Base-by-base conservation (phyloP, 2,113 vertebrate genomes). In the Albula goreensis region DNA sequence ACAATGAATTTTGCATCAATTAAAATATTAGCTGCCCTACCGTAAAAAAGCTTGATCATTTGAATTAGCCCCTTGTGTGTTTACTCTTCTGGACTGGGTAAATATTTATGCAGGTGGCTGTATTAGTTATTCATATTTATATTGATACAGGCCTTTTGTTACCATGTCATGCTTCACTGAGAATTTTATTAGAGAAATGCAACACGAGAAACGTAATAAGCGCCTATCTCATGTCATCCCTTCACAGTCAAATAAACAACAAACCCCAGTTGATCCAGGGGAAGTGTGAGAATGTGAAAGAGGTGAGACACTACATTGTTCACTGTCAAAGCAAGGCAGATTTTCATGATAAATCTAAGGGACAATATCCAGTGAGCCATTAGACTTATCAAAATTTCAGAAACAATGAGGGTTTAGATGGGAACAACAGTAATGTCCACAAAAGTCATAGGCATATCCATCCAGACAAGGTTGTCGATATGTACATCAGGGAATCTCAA, bases 101-200 rank as follows among this genome's bases (percentile, higher is more conserved):
- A 66, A 86, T 80, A 78, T 88, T 50, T 70, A 86, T 51, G 53
- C 53, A 79, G 31, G 79, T 82, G 48, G 82, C 60, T 31, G 49
- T 77, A 78, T 85, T 56, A 81, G 78, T 12, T 48, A 83, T 85
- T 90, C 81, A 86, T 78, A 82, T 89, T 89, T 5, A 82, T 84
- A 86, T 80, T 51, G 13, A 84, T 79, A 79, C 49, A 15, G 80
- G 56, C 66, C 41, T 15, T 66, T 52, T 31, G 81, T 25, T 84
- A 77, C n/a, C 57, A 22, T 81, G 84, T 53, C 56, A 87, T n/a
- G 85, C 63, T 85, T 81, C 81, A 74, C 31, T 77, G 85, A 56
- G 77, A 56, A 74, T 80, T 85, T 83, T 87, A 87, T 88, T 85
- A n/a, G 41, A 78, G 50, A 74, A 74, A 74, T 74, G 25, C 8